phyloP scores from a whole-genome alignment of 2,888 invertebrate species.

The Candidula unifasciata region DNA sequence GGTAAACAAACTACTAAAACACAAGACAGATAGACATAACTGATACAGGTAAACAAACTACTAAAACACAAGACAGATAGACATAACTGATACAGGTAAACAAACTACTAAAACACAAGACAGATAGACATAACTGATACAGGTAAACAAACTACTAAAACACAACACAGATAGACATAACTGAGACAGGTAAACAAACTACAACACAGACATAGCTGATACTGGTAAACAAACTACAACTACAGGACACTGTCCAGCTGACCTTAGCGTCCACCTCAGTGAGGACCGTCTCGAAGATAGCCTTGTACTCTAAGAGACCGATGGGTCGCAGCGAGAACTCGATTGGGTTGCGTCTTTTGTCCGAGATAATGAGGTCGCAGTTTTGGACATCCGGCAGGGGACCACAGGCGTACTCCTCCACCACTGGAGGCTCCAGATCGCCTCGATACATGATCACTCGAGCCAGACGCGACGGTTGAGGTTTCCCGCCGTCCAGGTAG shows the following conservation, averaged over 20 bases:
- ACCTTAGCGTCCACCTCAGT: constrained; percentile 48
- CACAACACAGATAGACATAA: too few relatives aligned
- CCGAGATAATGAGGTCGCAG: constrained; percentile 39
- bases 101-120: too few relatives aligned
- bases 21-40: too few relatives aligned
- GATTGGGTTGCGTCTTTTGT: constrained; percentile 48
- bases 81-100: too few relatives aligned
- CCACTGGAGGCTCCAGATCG: constrained; percentile 57
- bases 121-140: too few relatives aligned
- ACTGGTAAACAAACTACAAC: too few relatives aligned
- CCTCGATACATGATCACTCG: constrained; percentile 64
- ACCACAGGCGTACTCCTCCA: constrained; percentile 60
- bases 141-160: too few relatives aligned
- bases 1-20: too few relatives aligned
- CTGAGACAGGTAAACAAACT: too few relatives aligned
- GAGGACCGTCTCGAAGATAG: constrained; percentile 4
- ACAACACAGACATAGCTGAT: too few relatives aligned
- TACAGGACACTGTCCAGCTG: neutral
- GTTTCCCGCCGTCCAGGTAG: constrained; percentile 54
- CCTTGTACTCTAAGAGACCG: constrained; percentile 29
- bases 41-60: too few relatives aligned
- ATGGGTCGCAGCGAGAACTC: constrained; percentile 46
- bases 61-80: too few relatives aligned
- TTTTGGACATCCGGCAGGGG: constrained; percentile 44
- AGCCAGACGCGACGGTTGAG: constrained; percentile 60